A percentile compares a stretch with the other conserved stretches of the same genome.
Evolutionary conservation across 2,888 invertebrate genomes (phyloP).

Genomic region (Asteroscopus sphinx): DNA sequence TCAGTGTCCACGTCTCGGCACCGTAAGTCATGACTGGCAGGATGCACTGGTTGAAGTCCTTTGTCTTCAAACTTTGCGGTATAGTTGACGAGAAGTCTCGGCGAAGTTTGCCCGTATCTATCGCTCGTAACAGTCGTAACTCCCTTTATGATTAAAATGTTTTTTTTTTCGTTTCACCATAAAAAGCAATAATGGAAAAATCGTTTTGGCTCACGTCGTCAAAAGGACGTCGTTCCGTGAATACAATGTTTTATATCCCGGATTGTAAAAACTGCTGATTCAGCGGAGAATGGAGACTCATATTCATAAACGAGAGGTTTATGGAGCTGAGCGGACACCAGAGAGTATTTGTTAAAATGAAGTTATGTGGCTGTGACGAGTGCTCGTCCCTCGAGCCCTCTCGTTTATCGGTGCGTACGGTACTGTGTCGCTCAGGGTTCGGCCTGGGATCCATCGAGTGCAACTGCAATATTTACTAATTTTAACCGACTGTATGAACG

Average conservation of each 20-base stretch:
- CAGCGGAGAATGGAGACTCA: constrained; percentile 13
- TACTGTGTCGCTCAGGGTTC: not conserved
- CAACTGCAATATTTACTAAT: not conserved
- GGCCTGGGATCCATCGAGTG: not conserved
- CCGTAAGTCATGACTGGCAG: too few species aligned
- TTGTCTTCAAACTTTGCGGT: too few species aligned
- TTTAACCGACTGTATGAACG: too few species aligned
- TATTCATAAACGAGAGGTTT: constrained; percentile 33
- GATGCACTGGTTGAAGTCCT: too few species aligned
- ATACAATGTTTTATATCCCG: constrained; percentile 27
- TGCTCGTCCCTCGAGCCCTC: not conserved
- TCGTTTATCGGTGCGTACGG: not conserved
- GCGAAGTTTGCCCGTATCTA: too few species aligned
- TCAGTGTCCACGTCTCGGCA: too few species aligned
- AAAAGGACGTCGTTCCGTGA: constrained; percentile 25
- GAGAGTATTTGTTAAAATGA: constrained; percentile 4
- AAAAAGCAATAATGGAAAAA: constrained; percentile 30
- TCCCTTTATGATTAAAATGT: constrained; percentile 23
- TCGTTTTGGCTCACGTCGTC: constrained; percentile 15
- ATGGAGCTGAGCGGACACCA: constrained; percentile 5
- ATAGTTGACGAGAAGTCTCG: too few species aligned
- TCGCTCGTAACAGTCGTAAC: constrained; percentile 4
- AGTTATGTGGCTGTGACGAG: constrained; percentile 1
- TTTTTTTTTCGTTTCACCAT: constrained; percentile 13
- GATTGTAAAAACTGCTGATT: constrained; percentile 30